Base-by-base conservation (phyloP, 2,888 invertebrate species). In the Podabrus alpinus region DNA sequence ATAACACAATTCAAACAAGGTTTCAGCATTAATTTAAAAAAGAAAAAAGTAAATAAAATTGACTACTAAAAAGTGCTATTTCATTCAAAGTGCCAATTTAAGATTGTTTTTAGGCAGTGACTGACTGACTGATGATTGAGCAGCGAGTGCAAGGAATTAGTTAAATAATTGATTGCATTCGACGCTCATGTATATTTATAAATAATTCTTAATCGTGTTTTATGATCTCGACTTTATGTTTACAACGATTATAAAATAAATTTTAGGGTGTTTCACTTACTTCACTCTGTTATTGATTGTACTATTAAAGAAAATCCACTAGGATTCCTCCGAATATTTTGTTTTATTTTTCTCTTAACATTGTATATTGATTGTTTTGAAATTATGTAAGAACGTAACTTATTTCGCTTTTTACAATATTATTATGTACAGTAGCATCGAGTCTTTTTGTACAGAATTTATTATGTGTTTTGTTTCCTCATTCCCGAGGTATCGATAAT, bases 401-500 rank as follows among this genome's bases (percentile, higher is more conserved):
- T 87, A 86, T 87, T 87, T 87, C 86, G 85, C 86, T 86, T 85
- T 83, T 85, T 64, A 64, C 62, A 64, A 64, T 19, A 85, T 84
- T 85, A 85, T 85, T 82, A 86, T 88, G 88, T 87, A 88, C 87
- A 88, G 87, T 86, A 86, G 85, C 81, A 80, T 81, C 84, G 84
- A 86, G 84, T 83, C 85, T 87, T 87, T 74, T 87, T 88, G 87
- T 88, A 88, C 87, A 88, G 73, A 74, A 84, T 83, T 79, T 83
- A 82, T 70, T 82, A 80, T 83, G 81, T 83, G 83, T 85, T 85
- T 82, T 82, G 85, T 85, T 86, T 77, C 77, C 80, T 80, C 81
- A 77, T 71, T 81, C 80, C 45, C 79, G 84, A 84, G 87, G 84
- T 82, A 82, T 83, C 84, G 85, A 85, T 90, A 92, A 92, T 92